Conservation (phyloP, 2,797 vertebrate species). For the Pangasius krempfi region DNA sequence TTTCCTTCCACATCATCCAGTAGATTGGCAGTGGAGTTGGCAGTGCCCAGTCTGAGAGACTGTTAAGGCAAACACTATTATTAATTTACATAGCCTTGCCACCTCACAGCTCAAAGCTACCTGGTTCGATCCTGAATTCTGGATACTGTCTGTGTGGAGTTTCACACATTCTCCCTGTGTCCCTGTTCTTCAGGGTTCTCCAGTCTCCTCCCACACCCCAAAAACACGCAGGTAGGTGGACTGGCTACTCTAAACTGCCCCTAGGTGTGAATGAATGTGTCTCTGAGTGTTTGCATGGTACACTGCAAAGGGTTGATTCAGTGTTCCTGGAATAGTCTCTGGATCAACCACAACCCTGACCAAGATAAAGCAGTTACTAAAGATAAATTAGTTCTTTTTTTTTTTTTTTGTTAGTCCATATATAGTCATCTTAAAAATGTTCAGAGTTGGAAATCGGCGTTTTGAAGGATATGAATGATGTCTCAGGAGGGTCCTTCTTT, state of each 20-base stretch:
- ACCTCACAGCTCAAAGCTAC: background rate
- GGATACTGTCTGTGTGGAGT: background rate
- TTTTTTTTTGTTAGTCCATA: background rate
- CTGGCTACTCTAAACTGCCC: background rate
- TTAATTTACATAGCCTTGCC: background rate
- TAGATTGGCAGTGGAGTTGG: conserved; percentile 92
- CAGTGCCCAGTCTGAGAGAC: conserved; percentile 81
- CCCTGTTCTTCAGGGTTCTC: background rate
- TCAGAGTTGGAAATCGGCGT: background rate
- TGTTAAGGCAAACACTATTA: conserved; percentile 72
- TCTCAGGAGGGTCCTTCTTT: conserved; percentile 86
- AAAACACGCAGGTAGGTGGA: background rate
- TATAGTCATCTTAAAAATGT: background rate
- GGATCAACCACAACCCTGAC: background rate
- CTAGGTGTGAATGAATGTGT: background rate
- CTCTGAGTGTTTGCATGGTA: background rate
- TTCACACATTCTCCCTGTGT: background rate
- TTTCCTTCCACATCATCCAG: conserved; percentile 91
- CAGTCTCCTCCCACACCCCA: too few species aligned
- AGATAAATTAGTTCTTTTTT: background rate
- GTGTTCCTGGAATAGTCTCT: background rate
- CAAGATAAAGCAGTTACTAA: background rate
- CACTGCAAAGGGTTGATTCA: background rate
- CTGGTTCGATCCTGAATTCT: background rate
- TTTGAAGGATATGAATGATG: conserved; percentile 91